These are phyloP conservation scores for Cladopsammia gracilis DNA, from an alignment of 64 coral and sea anemone species.

Conservation along the genomic window DNA sequence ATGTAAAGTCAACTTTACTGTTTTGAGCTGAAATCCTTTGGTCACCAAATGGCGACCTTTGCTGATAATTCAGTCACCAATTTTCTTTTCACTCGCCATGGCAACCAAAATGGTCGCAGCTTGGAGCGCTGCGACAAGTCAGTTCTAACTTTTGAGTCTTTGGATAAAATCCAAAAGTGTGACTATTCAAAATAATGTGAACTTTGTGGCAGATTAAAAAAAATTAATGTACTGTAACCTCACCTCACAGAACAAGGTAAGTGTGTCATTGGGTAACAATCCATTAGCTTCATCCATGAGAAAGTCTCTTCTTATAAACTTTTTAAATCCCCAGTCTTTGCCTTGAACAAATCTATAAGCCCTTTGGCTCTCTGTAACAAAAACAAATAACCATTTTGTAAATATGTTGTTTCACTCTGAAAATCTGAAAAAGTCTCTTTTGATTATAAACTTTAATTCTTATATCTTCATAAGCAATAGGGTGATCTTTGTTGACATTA, in stretches of 20 bases:
- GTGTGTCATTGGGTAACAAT: slow-evolving; percentile 97
- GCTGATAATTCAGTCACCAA: no score
- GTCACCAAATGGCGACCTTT: no score
- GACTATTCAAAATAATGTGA: background rate
- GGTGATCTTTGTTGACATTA: no score
- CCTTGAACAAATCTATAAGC: slow-evolving; percentile 99
- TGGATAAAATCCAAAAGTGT: background rate
- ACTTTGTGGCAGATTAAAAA: background rate
- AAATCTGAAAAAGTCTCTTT: no score
- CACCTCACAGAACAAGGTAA: slow-evolving; percentile 99
- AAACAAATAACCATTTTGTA: background rate
- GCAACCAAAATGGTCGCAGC: no score
- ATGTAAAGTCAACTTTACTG: no score
- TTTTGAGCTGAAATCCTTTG: no score
- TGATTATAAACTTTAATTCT: background rate
- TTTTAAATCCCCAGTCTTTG: slow-evolving; percentile 99
- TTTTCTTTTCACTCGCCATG: no score
- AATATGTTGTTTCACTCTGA: background rate
- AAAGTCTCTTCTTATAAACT: slow-evolving; percentile 99
- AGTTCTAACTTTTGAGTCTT: background rate
- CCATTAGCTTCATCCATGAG: slow-evolving; percentile 99
- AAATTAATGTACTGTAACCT: background rate
- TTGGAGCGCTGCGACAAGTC: no score
- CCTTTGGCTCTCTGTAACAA: slow-evolving; percentile 93
- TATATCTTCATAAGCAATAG: no score